These are phyloP conservation scores for Harpagifer antarcticus DNA, from an alignment of 2,797 vertebrate species.

Conservation along the genomic window DNA sequence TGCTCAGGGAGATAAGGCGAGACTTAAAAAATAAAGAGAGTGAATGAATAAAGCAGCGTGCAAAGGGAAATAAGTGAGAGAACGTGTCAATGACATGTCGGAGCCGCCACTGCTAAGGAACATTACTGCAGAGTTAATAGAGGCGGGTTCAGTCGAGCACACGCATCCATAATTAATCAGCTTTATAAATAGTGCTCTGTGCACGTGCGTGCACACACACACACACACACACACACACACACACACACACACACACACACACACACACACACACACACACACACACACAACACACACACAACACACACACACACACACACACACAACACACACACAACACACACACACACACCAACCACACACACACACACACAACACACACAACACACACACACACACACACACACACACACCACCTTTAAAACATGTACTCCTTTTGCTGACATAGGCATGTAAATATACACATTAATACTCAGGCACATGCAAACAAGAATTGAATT, in stretches of 20 bases:
- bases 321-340: too few relatives aligned
- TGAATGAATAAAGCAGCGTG: conserved; percentile 38
- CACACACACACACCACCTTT: background rate
- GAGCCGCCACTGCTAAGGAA: conserved; percentile 49
- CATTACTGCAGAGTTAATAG: conserved; percentile 65
- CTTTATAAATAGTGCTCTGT: conserved; percentile 74
- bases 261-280: background rate
- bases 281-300: too few relatives aligned
- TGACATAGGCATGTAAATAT: conserved; percentile 46
- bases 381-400: too few relatives aligned
- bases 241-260: conserved; percentile 12
- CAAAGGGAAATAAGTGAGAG: conserved; percentile 43
- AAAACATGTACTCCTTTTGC: conserved; percentile 35
- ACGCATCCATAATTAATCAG: conserved; percentile 78
- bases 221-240: background rate
- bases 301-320: too few relatives aligned
- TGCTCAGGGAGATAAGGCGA: conserved; percentile 47
- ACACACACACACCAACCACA: too few relatives aligned
- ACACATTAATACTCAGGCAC: conserved; percentile 33
- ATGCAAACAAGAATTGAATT: conserved; percentile 58
- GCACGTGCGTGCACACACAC: conserved; percentile 19
- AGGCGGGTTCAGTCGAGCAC: conserved; percentile 73
- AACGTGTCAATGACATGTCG: conserved; percentile 57
- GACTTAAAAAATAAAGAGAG: conserved; percentile 47
- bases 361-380: too few relatives aligned